These are phyloP conservation scores for Tylochromis polylepis DNA, from an alignment of 2,113 vertebrate species.

Conservation along the genomic window DNA sequence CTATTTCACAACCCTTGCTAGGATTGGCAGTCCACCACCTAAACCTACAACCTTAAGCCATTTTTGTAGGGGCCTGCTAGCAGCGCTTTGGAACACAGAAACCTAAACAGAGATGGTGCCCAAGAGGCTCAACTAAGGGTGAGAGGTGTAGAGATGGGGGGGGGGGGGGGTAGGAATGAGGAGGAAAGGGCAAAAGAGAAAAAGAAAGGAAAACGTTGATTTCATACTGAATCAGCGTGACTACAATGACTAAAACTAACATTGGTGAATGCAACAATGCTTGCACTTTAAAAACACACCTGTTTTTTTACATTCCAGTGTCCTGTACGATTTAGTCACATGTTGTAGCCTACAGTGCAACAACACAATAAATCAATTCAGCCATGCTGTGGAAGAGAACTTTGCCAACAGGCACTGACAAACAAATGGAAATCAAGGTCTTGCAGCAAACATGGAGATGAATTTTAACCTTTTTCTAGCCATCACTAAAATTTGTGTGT, in stretches of 20 bases:
- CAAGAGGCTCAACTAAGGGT: background rate
- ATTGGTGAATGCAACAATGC: background rate
- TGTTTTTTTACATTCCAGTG: background rate
- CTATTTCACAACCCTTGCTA: background rate
- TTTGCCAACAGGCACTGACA: conserved; percentile 2
- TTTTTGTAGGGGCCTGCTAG: conserved; percentile 2
- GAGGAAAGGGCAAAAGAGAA: background rate
- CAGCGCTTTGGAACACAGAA: background rate
- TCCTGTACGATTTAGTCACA: background rate
- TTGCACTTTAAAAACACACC: background rate
- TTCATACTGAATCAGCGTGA: background rate
- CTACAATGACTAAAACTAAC: background rate
- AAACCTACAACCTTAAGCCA: conserved; percentile 34
- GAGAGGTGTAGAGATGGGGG: background rate
- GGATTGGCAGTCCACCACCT: conserved; percentile 25
- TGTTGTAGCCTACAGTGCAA: conserved; percentile 10
- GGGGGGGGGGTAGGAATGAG: background rate
- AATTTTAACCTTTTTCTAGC: conserved; percentile 4
- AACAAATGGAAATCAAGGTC: conserved; percentile 33
- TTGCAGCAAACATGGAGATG: conserved; percentile 3
- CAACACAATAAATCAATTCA: conserved; percentile 23
- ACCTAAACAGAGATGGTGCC: background rate
- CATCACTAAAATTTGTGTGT: background rate
- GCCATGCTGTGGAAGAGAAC: background rate
- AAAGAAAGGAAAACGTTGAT: background rate